phyloP scores from a whole-genome alignment of 2,113 vertebrate species.

The Dicaeum eximium region DNA sequence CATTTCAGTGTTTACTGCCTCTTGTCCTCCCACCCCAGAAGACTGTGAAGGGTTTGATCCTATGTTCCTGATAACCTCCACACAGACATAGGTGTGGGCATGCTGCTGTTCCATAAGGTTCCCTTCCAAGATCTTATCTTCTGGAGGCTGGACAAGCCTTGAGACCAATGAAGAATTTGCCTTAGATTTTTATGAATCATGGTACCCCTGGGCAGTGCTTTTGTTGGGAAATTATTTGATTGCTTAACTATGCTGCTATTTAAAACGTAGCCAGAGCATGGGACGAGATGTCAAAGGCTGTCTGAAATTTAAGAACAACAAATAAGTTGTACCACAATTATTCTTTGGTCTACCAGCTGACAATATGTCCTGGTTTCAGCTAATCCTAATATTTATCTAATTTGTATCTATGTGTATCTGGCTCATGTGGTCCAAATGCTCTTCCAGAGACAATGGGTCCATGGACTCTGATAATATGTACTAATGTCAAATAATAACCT shows the following conservation, averaged over 20 bases:
- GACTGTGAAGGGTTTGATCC: not conserved
- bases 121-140: not conserved
- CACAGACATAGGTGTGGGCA: fast-evolving
- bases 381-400: not conserved
- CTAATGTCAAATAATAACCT: not conserved
- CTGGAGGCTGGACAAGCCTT: not conserved
- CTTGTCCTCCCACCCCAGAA: not conserved
- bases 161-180: not conserved
- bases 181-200: not conserved
- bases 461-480: not conserved
- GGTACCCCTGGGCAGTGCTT: not conserved
- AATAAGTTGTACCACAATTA: not conserved
- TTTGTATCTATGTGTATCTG: not conserved
- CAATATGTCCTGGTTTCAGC: not conserved
- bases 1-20: not conserved
- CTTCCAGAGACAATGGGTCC: not conserved
- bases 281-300: not conserved
- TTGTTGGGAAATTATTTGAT: not conserved
- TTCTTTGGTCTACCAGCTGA: not conserved
- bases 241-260: not conserved
- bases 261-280: not conserved
- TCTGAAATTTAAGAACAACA: not conserved
- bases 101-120: not conserved
- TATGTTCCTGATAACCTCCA: not conserved
- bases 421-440: not conserved